A percentile compares a stretch with the other conserved stretches of the same genome.
These are phyloP conservation scores for Paratrypauchen microcephalus DNA, from an alignment of 2,797 vertebrate genomes.

Conservation along the genomic window DNA sequence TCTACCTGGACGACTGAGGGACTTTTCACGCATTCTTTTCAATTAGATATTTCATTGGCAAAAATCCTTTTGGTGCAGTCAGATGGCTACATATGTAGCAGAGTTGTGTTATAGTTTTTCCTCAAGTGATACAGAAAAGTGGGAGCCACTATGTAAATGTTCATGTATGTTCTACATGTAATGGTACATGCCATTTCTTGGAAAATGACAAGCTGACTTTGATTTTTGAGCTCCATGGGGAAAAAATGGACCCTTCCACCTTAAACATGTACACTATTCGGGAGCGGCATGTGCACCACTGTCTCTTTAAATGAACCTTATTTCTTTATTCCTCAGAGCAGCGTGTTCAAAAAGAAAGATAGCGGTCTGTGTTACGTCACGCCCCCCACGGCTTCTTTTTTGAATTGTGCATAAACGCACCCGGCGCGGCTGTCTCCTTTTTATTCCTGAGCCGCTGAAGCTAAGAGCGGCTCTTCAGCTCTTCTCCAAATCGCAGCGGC, in stretches of 20 bases:
- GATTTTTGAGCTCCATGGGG: too few species aligned
- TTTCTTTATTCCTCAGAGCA: constrained; percentile 25
- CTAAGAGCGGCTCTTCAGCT: constrained; percentile 33
- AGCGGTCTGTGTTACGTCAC: constrained; percentile 62
- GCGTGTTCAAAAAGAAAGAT: constrained; percentile 49
- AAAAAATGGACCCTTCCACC: too few species aligned
- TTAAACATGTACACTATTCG: too few species aligned
- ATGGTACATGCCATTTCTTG: not conserved
- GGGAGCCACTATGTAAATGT: too few species aligned
- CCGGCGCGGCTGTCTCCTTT: constrained; percentile 14
- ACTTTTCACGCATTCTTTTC: too few species aligned
- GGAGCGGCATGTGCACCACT: constrained; percentile 21
- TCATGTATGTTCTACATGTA: too few species aligned
- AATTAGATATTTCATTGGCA: too few species aligned
- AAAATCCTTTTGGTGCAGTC: not conserved
- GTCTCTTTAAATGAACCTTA: constrained; percentile 63
- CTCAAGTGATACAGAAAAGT: too few species aligned
- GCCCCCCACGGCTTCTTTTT: constrained; percentile 21
- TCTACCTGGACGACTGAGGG: too few species aligned
- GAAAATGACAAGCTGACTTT: not conserved
- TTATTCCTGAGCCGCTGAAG: constrained; percentile 17
- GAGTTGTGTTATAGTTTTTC: too few species aligned
- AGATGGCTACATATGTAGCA: not conserved
- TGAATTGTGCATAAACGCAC: constrained; percentile 38
- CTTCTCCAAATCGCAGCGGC: not conserved